Evolutionary conservation across 2,888 invertebrate species (phyloP).

Genomic region (Dasypolia templi): DNA sequence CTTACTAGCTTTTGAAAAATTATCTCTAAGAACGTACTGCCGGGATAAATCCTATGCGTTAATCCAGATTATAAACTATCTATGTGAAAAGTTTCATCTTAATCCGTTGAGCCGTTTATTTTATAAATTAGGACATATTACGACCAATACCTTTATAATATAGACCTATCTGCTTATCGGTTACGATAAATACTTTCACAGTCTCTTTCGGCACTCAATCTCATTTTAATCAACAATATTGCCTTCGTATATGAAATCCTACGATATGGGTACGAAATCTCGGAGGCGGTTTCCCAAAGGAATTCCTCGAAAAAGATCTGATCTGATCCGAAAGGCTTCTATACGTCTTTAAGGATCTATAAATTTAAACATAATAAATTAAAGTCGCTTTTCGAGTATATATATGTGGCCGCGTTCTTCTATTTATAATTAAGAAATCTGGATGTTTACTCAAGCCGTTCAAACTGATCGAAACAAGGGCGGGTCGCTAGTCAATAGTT

Average conservation of each 20-base stretch:
- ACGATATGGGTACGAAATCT: constrained; percentile 24
- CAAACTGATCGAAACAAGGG: not conserved
- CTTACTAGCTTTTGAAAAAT: too few relatives aligned
- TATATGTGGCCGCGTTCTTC: not conserved
- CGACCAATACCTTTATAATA: not conserved
- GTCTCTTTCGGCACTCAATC: constrained; percentile 15
- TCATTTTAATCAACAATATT: constrained; percentile 49
- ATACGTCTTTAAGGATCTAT: not conserved
- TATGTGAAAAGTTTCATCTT: not conserved
- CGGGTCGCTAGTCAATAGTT: not conserved
- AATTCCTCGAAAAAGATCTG: constrained; percentile 37
- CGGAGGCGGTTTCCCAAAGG: constrained; percentile 43
- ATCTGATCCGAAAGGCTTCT: constrained; percentile 24
- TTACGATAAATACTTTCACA: constrained; percentile 16
- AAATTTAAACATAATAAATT: not conserved
- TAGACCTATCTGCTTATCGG: constrained; percentile 5
- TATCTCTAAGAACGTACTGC: too few relatives aligned
- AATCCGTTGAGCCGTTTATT: not conserved
- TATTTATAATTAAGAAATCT: not conserved
- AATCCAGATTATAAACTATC: not conserved
- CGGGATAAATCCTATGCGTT: not conserved
- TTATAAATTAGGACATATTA: too few relatives aligned
- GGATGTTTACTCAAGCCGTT: not conserved
- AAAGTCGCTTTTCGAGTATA: not conserved
- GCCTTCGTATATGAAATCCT: constrained; percentile 18